Base-by-base conservation (phyloP, 2,888 invertebrate genomes). In the Heliconius ismenius region DNA sequence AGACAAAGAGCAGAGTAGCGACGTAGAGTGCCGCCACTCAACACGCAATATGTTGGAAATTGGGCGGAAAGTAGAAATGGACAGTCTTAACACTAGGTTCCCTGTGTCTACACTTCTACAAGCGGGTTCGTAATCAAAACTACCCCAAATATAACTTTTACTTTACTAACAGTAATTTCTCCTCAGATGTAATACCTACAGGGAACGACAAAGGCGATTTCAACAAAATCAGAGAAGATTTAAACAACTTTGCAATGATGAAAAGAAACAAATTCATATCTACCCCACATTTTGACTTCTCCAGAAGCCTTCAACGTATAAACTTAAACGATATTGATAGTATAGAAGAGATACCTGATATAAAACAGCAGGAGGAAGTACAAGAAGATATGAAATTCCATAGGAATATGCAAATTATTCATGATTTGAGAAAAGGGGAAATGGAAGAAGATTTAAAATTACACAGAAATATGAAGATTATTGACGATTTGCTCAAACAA, bases 201-300 rank as follows among this genome's bases (percentile, higher is more conserved):
- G 43, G 75, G 24, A 76, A 74, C 67, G 74, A 73, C 24, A 78
- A 74, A 49, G 73, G 77, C 1, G 69, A 81, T 4, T 64, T 73
- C 1, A 60, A 73, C 7, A 67, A 39, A 9, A 78, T 86, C 0
- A 87, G 82, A 78, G 81, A 82, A 39, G 79, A 78, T 0, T 32
- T 89, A 3, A 83, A 85, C 11, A 58, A 83, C 4, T 86, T 87
- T 63, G 79, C 75, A n/a, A 82, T 89, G 83, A 54, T 75, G 0
- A 81, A 83, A 76, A 81, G 80, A 32, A 81, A 83, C 68, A 85
- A 85, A 0, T 80, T 84, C 32, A 81, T 83, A 18, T 79, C 82
- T 1, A 73, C 85, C 2, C 65, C 65, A n/a, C 10, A 65, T 24
- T 65, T 65, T 18, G 36, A 39, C 4, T 26, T 62, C 62, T 26